Evolutionary conservation across 2,888 invertebrate species (phyloP).

Genomic region (Lepidochrysops patricia): DNA sequence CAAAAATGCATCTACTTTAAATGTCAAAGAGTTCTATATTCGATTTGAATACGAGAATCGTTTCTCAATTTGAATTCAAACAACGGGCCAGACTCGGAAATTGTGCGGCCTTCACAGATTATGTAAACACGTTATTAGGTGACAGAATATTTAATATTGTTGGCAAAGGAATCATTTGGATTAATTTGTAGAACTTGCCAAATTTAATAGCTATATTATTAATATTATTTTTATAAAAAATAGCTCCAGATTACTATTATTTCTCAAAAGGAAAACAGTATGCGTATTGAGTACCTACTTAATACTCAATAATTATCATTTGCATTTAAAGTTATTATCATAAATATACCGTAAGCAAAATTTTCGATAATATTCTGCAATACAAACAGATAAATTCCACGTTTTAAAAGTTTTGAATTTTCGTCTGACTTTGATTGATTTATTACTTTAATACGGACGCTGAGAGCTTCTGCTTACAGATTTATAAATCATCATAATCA

Average conservation of each 20-base stretch:
- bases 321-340: too few species aligned
- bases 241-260: too few species aligned
- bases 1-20: background rate
- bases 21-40: conserved; percentile 5
- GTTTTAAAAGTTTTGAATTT: background rate
- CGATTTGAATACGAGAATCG: conserved; percentile 10
- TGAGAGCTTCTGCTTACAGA: background rate
- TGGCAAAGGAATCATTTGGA: background rate
- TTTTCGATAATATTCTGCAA: too few species aligned
- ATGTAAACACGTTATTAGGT: conserved; percentile 7
- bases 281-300: too few species aligned
- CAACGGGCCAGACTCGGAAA: conserved; percentile 12
- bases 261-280: too few species aligned
- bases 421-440: background rate
- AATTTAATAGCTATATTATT: too few species aligned
- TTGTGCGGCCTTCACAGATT: conserved; percentile 15
- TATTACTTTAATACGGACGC: background rate
- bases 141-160: background rate
- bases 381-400: background rate
- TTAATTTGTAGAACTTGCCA: too few species aligned
- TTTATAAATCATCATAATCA: too few species aligned
- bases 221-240: too few species aligned
- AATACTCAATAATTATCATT: too few species aligned
- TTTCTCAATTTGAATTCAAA: conserved; percentile 17
- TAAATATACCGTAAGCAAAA: too few species aligned